A percentile compares a stretch with the other conserved stretches of the same genome.
These are phyloP conservation scores for Epizoanthus rinbou DNA, from an alignment of 92 coral and sea anemone genomes.

Conservation along the genomic window DNA sequence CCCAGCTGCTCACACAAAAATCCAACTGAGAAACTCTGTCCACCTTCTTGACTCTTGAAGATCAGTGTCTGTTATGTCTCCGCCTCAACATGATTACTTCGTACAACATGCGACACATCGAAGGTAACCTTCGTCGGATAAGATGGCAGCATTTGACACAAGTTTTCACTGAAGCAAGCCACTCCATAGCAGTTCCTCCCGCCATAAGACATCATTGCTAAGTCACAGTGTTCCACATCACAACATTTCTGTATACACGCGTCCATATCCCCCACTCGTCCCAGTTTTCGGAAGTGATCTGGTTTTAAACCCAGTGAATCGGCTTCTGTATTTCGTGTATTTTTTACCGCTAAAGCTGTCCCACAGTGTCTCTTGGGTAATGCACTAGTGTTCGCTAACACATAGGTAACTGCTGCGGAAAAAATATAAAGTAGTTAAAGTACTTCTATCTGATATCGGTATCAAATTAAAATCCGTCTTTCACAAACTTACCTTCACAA, in stretches of 20 bases:
- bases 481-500: conserved; percentile 20
- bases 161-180: conserved; percentile 80
- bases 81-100: conserved; percentile 25
- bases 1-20: conserved; percentile 29
- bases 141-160: conserved; percentile 85
- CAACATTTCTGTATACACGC: conserved; percentile 78
- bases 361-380: conserved; percentile 29
- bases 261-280: conserved; percentile 74
- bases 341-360: not conserved
- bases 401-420: conserved; percentile 20
- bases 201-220: conserved; percentile 93
- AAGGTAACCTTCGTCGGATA: conserved; percentile 84
- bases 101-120: conserved; percentile 74
- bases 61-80: not conserved
- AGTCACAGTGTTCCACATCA: conserved; percentile 67
- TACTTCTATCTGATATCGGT: not conserved
- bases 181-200: conserved; percentile 83
- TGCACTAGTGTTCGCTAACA: conserved; percentile 22
- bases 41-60: not conserved
- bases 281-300: conserved; percentile 81
- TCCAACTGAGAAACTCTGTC: not conserved
- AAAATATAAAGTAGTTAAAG: not conserved
- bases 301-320: conserved; percentile 50
- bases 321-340: not conserved
- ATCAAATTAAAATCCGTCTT: not conserved